These are phyloP conservation scores for Eumacrocentrus americanus DNA, from an alignment of 2,888 invertebrate genomes.

Conservation along the genomic window DNA sequence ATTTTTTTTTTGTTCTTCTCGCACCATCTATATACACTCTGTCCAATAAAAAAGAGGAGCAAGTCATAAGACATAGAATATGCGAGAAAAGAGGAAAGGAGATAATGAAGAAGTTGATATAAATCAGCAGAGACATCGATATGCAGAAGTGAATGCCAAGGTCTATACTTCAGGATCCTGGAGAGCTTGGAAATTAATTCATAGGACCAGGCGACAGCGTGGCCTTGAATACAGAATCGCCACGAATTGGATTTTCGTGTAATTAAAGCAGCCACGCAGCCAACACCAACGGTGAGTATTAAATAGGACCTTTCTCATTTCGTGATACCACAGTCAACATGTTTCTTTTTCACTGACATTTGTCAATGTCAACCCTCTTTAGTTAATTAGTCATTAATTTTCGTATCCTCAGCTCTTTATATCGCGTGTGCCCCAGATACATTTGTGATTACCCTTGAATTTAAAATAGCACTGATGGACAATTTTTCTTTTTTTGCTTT, in stretches of 20 bases:
- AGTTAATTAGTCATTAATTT: slow-evolving; percentile 18
- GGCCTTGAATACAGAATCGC: slow-evolving; percentile 37
- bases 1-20: slow-evolving; percentile 7
- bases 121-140: slow-evolving; percentile 8
- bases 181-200: slow-evolving; percentile 33
- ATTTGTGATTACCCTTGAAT: neutral
- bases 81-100: slow-evolving; percentile 6
- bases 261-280: slow-evolving; percentile 33
- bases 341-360: slow-evolving; percentile 26
- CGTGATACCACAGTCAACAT: slow-evolving; percentile 22
- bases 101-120: slow-evolving; percentile 16
- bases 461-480: neutral
- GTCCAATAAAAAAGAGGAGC: slow-evolving; percentile 4
- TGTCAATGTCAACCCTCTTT: slow-evolving; percentile 29
- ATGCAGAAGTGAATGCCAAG: slow-evolving; percentile 9
- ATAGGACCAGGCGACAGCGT: slow-evolving; percentile 25
- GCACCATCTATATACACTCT: neutral
- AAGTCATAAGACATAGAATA: slow-evolving; percentile 7
- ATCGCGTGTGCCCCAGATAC: neutral
- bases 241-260: slow-evolving; percentile 37
- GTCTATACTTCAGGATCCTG: slow-evolving; percentile 10
- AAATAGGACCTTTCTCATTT: slow-evolving; percentile 19
- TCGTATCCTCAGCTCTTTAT: slow-evolving; percentile 3
- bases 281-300: slow-evolving; percentile 28
- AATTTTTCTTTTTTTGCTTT: neutral